phyloP scores from a whole-genome alignment of 2,888 invertebrate genomes.

The Orchesellides sinensis region DNA sequence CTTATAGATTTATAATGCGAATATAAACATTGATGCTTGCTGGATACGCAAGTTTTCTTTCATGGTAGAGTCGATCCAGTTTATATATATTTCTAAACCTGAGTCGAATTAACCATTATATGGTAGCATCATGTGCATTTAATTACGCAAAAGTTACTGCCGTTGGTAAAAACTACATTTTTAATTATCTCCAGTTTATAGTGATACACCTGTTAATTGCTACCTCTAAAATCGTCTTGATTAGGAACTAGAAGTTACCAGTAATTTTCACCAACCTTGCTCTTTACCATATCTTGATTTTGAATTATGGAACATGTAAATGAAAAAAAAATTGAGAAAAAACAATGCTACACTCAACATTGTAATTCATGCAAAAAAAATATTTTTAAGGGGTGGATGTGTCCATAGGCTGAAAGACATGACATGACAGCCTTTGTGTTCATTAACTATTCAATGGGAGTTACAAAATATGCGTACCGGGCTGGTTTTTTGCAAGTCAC shows the following conservation, averaged over 20 bases:
- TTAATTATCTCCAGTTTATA: constrained; percentile 44
- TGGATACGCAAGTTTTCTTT: too few relatives aligned
- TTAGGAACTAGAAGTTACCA: constrained; percentile 31
- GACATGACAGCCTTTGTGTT: constrained; percentile 6
- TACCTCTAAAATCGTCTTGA: constrained; percentile 25
- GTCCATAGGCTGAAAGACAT: constrained; percentile 8
- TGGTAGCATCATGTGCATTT: not conserved
- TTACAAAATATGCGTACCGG: constrained; percentile 11
- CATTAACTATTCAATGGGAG: not conserved
- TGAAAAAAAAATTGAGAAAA: not conserved
- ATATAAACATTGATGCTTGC: too few relatives aligned
- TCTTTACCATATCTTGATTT: too few relatives aligned
- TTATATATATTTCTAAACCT: not conserved
- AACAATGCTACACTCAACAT: not conserved
- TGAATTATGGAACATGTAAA: not conserved
- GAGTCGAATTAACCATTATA: not conserved
- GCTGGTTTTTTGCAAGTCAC: not conserved
- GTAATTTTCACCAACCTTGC: too few relatives aligned
- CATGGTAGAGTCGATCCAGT: too few relatives aligned
- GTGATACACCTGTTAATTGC: constrained; percentile 54
- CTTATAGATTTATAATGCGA: too few relatives aligned
- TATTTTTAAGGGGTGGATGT: not conserved
- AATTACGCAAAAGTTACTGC: constrained; percentile 30
- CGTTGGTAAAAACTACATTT: constrained; percentile 30
- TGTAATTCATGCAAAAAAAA: too few relatives aligned